Base-by-base conservation (phyloP, 2,797 vertebrate genomes). In the Centroberyx gerrardi region DNA sequence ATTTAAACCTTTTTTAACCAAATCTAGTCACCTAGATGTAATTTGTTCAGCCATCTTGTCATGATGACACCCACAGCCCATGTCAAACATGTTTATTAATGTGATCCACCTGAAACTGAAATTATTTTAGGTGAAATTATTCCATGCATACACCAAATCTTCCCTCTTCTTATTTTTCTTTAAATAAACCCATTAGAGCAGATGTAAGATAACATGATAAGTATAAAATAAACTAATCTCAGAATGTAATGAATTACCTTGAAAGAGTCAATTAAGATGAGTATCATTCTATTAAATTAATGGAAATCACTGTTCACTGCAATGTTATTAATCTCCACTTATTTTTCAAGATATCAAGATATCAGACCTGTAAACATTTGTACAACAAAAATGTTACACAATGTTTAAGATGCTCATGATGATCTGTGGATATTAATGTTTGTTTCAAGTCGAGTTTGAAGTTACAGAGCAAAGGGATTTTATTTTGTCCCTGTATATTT, bases 271-370 rank as follows among this genome's bases (percentile, higher is more conserved):
- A 36, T 36, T 8, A 36, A 36, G 0, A 36, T 36, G 5, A 36
- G 6, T 7, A 1, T 36, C 5, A 69, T 27, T 1, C 7, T 29
- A 33, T 48, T 7, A 36, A 10, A 9, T 8, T 18, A 58, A 27
- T 1, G 46, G 4, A 49, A 60, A 60, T 60, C 18, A 54, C 2
- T 10, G 33, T 6, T 14, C 22, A 1, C 48, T 40, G 48, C 46
- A 74, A 0, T 69, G 8, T 29, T 33, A 17, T 46, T 52, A 5
- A 18, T 61, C 0, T 36, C 8, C 10, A 10, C n/a, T 2, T 0
- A n/a, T 60, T 53, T 29, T 56, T 44, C 2, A 10, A 10, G 0
- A 54, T 68, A 67, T 78, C 8, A 76, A 79, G 74, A 69, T 62
- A 69, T 62, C 29, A 66, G 1, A 51, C 0, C 7, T 48, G 28